Evolutionary conservation across 2,797 vertebrate species (phyloP), one percentile per base, ranked within the genome.

Genomic region (Tokudaia muenninki): DNA sequence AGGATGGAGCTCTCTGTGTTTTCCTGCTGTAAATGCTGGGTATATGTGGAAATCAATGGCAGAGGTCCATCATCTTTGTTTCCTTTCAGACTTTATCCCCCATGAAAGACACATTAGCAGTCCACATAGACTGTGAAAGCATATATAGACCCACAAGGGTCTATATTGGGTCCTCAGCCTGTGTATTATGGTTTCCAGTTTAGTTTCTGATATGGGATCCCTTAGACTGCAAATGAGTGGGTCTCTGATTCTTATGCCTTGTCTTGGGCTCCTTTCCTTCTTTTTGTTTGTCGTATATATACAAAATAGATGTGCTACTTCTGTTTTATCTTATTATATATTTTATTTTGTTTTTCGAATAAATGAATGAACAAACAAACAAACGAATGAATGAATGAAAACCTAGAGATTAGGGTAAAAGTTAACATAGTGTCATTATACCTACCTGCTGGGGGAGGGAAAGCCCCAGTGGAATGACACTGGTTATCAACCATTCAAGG

Each of bases 11-110:
- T 41, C 22, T 88, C 16, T 6, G 47, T 4, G 41, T n/a, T 78
- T 91, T 44, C 1, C 24, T 14, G 16, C 70, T 65, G 11, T 37
- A 59, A 50, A 59, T 4, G 37, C 75, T 31, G 5, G 78, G 89
- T 77, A 84, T 52, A 55, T 61, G 34, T 24, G 75, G 79, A 92
- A 91, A 92, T 50, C 72, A 70, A 59, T 31, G 92, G n/a, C 70
- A 34, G n/a, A 63, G 44, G 44, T 24, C 7, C 37, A 83, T 31
- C 8, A 12, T 44, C 5, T n/a, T 75, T 47, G 50, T 24, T 61
- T 82, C 74, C 79, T 59, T 72, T 75, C 21, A 17, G 6, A 3
- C 14, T 0, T 21, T 61, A 61, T 57, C 61, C 47, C 11, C 7
- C 96, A 78, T 70, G 77, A 78, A 91, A 88, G 61, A 34, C 1